Percentiles rank a stretch among this genome's conserved stretches.
These are phyloP conservation scores for Mesoclemmys tuberculata DNA, from an alignment of 2,113 vertebrate genomes.

Conservation along the genomic window DNA sequence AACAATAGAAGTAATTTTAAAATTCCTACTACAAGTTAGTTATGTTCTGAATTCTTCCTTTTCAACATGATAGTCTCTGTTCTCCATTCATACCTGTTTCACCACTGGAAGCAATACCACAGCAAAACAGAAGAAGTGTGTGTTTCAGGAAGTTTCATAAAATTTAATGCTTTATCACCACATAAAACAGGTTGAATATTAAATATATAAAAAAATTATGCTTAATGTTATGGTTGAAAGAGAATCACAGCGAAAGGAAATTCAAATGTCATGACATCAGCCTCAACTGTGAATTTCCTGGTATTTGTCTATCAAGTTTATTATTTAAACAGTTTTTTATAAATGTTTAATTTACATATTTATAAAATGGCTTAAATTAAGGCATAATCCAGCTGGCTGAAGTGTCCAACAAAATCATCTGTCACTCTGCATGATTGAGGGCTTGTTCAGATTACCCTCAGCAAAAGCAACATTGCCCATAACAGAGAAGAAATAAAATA, in stretches of 20 bases:
- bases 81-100: not conserved
- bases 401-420: conserved; percentile 34
- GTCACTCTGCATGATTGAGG: not conserved
- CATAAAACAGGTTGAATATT: not conserved
- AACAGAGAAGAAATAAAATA: not conserved
- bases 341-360: conserved; percentile 1
- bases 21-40: not conserved
- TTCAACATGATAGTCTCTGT: not conserved
- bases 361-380: conserved; percentile 67
- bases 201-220: conserved; percentile 34
- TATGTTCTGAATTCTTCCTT: not conserved
- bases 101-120: not conserved
- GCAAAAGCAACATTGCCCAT: not conserved
- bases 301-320: not conserved
- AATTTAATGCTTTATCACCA: not conserved
- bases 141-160: not conserved
- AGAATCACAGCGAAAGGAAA: conserved; percentile 39
- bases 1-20: not conserved
- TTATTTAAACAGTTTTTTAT: conserved; percentile 13
- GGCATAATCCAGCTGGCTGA: conserved; percentile 38
- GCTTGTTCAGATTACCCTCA: not conserved
- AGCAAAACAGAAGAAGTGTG: not conserved
- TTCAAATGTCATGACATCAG: not conserved
- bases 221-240: conserved; percentile 25
- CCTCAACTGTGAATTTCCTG: not conserved